Conservation (phyloP, 2,113 vertebrate genomes). For the Megaceryle torquata region DNA sequence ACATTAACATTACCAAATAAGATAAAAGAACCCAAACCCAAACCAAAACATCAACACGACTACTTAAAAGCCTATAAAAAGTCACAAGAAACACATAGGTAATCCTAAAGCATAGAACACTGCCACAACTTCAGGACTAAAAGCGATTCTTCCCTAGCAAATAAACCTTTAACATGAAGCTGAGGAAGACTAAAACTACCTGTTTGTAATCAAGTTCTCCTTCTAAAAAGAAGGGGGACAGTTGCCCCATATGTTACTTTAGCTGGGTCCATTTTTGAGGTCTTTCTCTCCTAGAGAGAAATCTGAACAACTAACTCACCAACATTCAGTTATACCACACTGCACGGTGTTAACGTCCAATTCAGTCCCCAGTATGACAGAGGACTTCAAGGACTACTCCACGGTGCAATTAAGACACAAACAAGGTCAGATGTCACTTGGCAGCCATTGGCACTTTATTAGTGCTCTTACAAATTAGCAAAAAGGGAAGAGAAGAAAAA, state of each 20-base stretch:
- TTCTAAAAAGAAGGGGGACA: too few relatives aligned
- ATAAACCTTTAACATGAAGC: neutral
- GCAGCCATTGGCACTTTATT: too few relatives aligned
- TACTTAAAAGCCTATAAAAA: neutral
- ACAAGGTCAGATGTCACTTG: too few relatives aligned
- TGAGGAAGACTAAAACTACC: neutral
- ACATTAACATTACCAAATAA: neutral
- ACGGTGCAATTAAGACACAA: too few relatives aligned
- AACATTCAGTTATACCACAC: neutral
- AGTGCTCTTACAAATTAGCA: too few relatives aligned
- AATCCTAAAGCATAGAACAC: accelerated
- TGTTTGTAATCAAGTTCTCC: neutral
- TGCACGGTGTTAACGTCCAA: neutral
- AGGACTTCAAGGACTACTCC: too few relatives aligned
- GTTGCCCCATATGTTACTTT: neutral
- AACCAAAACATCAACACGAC: neutral
- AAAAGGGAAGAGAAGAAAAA: too few relatives aligned
- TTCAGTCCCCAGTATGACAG: too few relatives aligned
- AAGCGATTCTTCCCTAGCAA: neutral
- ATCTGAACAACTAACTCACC: neutral
- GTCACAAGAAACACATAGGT: neutral
- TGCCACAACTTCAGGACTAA: neutral
- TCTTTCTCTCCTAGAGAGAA: neutral
- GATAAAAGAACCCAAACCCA: neutral
- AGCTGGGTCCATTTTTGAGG: neutral